Evolutionary conservation across 2,113 vertebrate genomes (phyloP), one percentile per base, ranked within the genome.

Genomic region (Rynchops niger): DNA sequence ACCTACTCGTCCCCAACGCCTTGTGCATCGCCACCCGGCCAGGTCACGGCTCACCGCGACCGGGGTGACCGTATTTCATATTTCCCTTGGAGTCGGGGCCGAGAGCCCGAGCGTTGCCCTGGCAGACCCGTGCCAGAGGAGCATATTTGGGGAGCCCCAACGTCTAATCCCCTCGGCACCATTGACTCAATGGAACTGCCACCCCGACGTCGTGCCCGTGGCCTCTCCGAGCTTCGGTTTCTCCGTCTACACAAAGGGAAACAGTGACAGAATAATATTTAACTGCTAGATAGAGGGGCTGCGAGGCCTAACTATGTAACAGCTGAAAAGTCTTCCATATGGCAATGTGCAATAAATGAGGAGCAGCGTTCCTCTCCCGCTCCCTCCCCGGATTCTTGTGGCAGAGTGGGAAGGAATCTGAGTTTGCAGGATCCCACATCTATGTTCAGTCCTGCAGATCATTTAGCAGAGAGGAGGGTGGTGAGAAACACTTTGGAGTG

Each of bases 11-110:
- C 63, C 72, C n/a, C 7, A 12, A 15, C 4, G 11, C 42, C 36
- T 26, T 1, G 15, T 12, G 40, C 47, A 2, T 30, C 5, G 3
- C 43, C 5, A 0, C 1, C 16, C 1, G 21, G 34, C 47, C 66
- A 0, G 38, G 9, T 22, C 38, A 32, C 45, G 9, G 2, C 8
- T 38, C 7, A 1, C 55, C 27, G 7, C 18, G 14, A 19, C 65
- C 40, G 9, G 6, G 32, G 38, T 7, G 11, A 38, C 47, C 22
- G 0, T 13, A 22, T 3, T 58, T 58, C 10, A 1, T 13, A 14
- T 67, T 50, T 11, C 22, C 52, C 53, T 36, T 17, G 21, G 14
- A 10, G 43, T 19, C 2, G 4, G 61, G 61, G 20, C 61, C 15
- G 29, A n/a, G 43, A 23, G 27, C 42, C 40, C 3, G 21, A 63